Evolutionary conservation across 2,113 vertebrate species (phyloP).

Genomic region (Hystrix brachyura): DNA sequence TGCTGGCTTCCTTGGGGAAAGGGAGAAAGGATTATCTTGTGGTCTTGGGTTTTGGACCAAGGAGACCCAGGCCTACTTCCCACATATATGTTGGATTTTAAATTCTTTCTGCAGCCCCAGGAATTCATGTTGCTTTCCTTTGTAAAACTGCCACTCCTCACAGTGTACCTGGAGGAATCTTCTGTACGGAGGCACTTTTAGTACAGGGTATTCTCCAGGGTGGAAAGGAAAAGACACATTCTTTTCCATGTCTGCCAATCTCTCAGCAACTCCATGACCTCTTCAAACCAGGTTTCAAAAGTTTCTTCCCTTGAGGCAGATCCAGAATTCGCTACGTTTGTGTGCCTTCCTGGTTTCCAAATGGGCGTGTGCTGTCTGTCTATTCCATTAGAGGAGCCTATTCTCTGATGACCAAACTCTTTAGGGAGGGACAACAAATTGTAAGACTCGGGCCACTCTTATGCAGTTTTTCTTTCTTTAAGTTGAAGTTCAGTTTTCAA

Average conservation of each 20-base stretch:
- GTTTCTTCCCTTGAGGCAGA: background rate
- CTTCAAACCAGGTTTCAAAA: background rate
- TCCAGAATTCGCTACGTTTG: background rate
- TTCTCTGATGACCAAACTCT: background rate
- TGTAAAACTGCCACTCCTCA: background rate
- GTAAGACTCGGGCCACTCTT: background rate
- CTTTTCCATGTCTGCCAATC: background rate
- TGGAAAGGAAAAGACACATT: background rate
- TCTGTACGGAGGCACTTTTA: background rate
- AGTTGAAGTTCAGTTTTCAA: background rate
- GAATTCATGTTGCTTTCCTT: background rate
- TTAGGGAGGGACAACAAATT: background rate
- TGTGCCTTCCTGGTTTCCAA: background rate
- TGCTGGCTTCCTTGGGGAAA: background rate
- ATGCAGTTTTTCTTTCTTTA: background rate
- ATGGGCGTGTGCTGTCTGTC: background rate
- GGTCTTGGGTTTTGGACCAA: background rate
- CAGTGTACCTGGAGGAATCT: background rate
- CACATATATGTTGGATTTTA: background rate
- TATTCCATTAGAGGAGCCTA: background rate
- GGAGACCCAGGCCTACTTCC: background rate
- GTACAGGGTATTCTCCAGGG: background rate
- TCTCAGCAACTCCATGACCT: background rate
- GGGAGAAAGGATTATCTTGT: background rate
- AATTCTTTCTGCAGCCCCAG: background rate